Conservation (phyloP, 2,113 vertebrate species). For the Pogonocichla stellata region DNA sequence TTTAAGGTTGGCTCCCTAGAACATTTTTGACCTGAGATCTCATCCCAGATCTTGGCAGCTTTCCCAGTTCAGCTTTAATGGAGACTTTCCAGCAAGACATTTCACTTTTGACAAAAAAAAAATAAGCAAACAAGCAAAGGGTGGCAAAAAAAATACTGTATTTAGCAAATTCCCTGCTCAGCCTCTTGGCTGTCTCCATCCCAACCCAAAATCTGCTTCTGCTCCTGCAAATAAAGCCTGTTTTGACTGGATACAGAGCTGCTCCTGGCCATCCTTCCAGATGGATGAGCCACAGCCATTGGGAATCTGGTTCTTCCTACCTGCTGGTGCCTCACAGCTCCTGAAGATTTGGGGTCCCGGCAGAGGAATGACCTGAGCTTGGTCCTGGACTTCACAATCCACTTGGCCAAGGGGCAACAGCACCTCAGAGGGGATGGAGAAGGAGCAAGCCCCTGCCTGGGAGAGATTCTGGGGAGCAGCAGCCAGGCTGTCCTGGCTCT, state of each 20-base stretch:
- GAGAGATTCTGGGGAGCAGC: too few relatives aligned
- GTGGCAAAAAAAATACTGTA: background rate
- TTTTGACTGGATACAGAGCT: background rate
- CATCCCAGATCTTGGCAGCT: background rate
- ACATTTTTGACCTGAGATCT: background rate
- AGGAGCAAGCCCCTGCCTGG: background rate
- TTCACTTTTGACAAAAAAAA: background rate
- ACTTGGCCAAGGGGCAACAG: background rate
- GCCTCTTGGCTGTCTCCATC: background rate
- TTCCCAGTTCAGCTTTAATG: conserved; percentile 1
- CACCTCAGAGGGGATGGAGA: background rate
- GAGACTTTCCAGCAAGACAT: background rate
- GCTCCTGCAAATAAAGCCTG: background rate
- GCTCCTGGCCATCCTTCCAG: background rate
- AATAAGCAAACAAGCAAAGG: background rate
- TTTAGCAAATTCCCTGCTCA: background rate
- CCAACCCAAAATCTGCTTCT: conserved; percentile 1
- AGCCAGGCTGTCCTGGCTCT: background rate
- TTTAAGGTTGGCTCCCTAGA: background rate
- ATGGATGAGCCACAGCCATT: background rate
- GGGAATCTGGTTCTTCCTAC: background rate
- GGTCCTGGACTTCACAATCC: background rate
- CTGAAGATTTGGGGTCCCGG: background rate
- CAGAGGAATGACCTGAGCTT: background rate
- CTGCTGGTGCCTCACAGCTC: background rate